Evolutionary conservation across 2,113 vertebrate genomes (phyloP).

Genomic region (Jacana jacana): DNA sequence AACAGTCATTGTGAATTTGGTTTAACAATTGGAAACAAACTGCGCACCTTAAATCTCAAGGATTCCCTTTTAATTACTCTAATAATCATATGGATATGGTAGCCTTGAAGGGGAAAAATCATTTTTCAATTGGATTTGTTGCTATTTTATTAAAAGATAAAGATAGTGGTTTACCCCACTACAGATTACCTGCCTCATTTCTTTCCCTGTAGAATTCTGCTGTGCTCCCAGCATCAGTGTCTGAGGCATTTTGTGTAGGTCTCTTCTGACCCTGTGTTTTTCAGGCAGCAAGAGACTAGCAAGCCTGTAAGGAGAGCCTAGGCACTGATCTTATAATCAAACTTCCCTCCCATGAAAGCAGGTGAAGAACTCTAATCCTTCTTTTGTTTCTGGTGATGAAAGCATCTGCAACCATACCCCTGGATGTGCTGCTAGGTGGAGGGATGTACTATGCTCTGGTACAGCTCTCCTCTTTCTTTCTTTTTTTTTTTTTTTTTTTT

Average conservation of each 20-base stretch:
- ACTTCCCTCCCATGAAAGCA: background rate
- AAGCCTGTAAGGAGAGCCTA: background rate
- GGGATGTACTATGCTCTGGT: background rate
- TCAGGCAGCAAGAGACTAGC: background rate
- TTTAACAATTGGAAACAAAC: background rate
- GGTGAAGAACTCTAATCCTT: background rate
- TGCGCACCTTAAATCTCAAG: background rate
- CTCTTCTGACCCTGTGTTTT: background rate
- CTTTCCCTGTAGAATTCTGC: background rate
- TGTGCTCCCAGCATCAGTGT: background rate
- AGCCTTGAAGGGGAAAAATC: background rate
- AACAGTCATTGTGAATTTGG: background rate
- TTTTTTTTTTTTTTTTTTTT: background rate
- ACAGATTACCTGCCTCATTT: background rate
- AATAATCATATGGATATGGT: background rate
- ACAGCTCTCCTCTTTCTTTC: background rate
- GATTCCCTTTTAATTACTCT: background rate
- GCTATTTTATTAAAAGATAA: background rate
- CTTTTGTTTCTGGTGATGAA: background rate
- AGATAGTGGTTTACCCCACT: background rate
- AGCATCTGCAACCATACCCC: background rate
- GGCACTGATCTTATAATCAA: background rate
- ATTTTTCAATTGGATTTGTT: background rate
- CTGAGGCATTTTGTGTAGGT: background rate
- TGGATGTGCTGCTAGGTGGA: background rate